phyloP scores from a whole-genome alignment of 2,797 vertebrate genomes.

The Chaenodraco wilsoni region DNA sequence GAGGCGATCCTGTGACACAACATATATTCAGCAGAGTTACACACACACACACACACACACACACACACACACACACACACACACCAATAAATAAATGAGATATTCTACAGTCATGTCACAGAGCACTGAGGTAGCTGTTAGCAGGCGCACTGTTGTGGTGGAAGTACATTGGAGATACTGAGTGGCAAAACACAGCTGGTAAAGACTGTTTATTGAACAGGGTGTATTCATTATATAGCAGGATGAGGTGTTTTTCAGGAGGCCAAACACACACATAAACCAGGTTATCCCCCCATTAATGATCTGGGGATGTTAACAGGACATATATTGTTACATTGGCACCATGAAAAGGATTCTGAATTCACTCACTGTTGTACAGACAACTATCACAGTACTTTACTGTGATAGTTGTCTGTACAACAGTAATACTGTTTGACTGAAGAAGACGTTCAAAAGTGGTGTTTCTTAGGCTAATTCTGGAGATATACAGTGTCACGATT shows the following conservation, averaged over 20 bases:
- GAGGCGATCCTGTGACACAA: slow-evolving; percentile 61
- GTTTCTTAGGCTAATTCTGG: neutral
- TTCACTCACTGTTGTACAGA: neutral
- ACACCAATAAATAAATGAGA: slow-evolving; percentile 33
- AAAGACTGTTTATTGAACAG: slow-evolving; percentile 10
- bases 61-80: too few species aligned
- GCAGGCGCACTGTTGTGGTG: neutral
- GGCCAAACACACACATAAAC: slow-evolving; percentile 17
- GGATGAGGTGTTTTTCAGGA: neutral
- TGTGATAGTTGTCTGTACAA: too few species aligned
- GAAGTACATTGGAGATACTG: slow-evolving; percentile 13
- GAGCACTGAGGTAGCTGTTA: slow-evolving; percentile 34
- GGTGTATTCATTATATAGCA: slow-evolving; percentile 10
- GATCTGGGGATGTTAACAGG: neutral
- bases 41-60: slow-evolving; percentile 2
- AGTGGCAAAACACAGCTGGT: slow-evolving; percentile 32
- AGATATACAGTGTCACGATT: neutral
- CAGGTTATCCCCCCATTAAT: neutral
- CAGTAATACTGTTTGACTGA: neutral
- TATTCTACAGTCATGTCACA: slow-evolving; percentile 54
- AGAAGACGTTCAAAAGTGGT: too few species aligned
- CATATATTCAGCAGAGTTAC: slow-evolving; percentile 60
- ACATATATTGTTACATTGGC: neutral
- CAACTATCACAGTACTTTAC: neutral
- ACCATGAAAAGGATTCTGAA: neutral